Base-by-base conservation (phyloP, 2,888 invertebrate genomes). In the Ophion slaviceki region DNA sequence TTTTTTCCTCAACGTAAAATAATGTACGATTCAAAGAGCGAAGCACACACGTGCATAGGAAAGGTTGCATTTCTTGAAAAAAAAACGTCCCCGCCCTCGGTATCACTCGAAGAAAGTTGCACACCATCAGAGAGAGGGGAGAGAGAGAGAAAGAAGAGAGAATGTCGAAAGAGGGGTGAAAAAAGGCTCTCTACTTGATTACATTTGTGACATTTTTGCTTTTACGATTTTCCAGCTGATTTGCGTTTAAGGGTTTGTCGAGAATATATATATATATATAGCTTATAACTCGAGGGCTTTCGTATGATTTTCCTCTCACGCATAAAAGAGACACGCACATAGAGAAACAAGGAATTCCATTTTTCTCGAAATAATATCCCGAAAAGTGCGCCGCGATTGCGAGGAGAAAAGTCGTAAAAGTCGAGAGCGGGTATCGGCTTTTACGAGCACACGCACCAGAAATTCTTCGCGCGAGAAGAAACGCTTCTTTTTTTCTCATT, bases 191-290 rank as follows among this genome's bases (percentile, higher is more conserved):
- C 40, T 40, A 20, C 57, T 24, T 68, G 71, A 87, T 90, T 91
- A 90, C 88, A 89, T 90, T 89, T 89, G 90, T 90, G 89, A 89
- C 89, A 87, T 88, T 90, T 88, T 89, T 84, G 85, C 79, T 89
- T 90, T 92, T 91, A 92, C 91, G 91, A 91, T 91, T 91, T 91
- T 91, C 89, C 91, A 90, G 90, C 89, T 91, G 91, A 90, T 92
- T 91, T 91, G 88, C 89, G 88, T 91, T 90, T 88, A 86, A 87
- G 88, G 83, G 78, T 84, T 86, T 76, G 84, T 68, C 78, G 72
- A 77, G n/a, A 32, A 7, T 36, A 36, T 40, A 40, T 32, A 53
- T 47, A 8, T 40, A 40, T 40, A 40, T 32, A 53, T 47, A 45
- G 14, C 14, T 53, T n/a, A 40, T 20, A n/a, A 70, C 80, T 85